phyloP scores from a whole-genome alignment of 2,888 invertebrate genomes.

The Aphodius sticticus region DNA sequence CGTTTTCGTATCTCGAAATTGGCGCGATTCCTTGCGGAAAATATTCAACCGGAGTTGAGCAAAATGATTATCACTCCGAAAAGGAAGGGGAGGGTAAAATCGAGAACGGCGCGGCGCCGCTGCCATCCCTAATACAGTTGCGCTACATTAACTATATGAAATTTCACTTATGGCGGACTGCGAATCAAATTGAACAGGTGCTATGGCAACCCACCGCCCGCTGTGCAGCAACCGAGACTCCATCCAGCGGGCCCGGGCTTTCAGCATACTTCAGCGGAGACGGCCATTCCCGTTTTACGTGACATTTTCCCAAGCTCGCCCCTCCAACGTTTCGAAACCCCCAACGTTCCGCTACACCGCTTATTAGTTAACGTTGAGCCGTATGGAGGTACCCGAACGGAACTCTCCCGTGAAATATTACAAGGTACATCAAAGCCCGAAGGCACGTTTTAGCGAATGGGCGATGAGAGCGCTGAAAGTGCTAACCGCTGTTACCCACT shows the following conservation, averaged over 20 bases:
- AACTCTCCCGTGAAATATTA: neutral
- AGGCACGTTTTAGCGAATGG: neutral
- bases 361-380: neutral
- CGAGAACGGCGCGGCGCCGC: neutral
- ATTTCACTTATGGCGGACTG: conserved; percentile 21
- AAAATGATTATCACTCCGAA: neutral
- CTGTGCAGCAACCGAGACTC: neutral
- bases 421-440: conserved; percentile 4
- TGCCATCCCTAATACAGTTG: conserved; percentile 14
- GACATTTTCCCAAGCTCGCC: neutral
- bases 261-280: neutral
- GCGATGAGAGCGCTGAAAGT: neutral
- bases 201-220: conserved; percentile 10
- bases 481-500: neutral
- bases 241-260: neutral
- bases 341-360: neutral
- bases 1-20: too few species aligned
- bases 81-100: neutral
- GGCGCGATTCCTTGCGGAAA: too few species aligned
- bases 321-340: neutral
- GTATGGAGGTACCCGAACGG: neutral
- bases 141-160: conserved; percentile 25
- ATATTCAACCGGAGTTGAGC: too few species aligned
- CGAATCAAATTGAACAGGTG: conserved; percentile 29
- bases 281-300: neutral